Base-by-base conservation (phyloP, 2,113 vertebrate species). In the Salvelinus namaycush region DNA sequence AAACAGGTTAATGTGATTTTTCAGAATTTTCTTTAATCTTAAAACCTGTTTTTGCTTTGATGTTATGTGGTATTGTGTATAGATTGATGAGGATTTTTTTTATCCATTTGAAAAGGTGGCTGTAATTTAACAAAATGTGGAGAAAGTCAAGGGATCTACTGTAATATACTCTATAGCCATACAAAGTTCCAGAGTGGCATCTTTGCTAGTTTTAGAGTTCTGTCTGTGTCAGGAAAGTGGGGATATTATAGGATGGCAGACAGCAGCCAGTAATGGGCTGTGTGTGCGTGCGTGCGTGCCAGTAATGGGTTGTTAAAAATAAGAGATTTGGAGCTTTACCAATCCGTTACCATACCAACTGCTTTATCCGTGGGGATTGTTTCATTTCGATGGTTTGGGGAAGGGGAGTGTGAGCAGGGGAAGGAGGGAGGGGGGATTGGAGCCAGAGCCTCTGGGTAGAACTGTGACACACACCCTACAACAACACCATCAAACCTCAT, bases 271-370 rank as follows among this genome's bases (percentile, higher is more conserved):
- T 24, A 27, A 27, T 14, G 13, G n/a, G 22, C 24, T 51, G 9
- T 51, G 9, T 51, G 34, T 44, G 39, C 6, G 49, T 16, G 4
- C 49, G 1, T 51, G 49, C 14, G 49, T 14, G 22, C 24, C 57
- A 27, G 78, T 83, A 88, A 90, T 88, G 88, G 88, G 83, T 84
- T 76, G 76, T 84, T 88, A 84, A 86, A 73, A 80, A 80, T 49
- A 78, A 7, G 70, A 82, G 75, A 86, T 89, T 85, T 85, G 76
- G 76, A 72, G 77, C 81, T 84, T 82, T 81, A 76, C 83, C 86
- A 86, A 86, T 89, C 86, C 68, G 79, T 88, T 89, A 84, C 89
- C 81, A 83, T 84, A 83, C 86, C 88, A 89, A 88, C 88, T 87
- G 84, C 81, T 67, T 80, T 70, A 60, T 74, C 80, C 79, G 71